These are phyloP conservation scores for Quadriops clusia DNA, from an alignment of 2,888 invertebrate genomes.

Conservation along the genomic window DNA sequence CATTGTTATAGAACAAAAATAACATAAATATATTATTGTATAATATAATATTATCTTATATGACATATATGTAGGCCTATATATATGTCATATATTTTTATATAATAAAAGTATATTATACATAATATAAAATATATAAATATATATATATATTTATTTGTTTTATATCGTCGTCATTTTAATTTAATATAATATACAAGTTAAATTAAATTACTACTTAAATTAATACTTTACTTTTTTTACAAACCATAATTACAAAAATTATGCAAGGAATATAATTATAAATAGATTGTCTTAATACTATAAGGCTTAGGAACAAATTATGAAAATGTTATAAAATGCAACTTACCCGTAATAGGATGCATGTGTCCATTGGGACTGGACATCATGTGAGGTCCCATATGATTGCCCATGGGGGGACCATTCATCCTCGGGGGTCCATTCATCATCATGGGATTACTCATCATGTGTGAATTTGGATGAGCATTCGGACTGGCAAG, in stretches of 20 bases:
- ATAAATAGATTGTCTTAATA: not conserved
- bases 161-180: not conserved
- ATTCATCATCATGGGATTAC: conserved; percentile 38
- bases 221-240: not conserved
- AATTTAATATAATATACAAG: not conserved
- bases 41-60: too few relatives aligned
- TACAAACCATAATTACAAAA: conserved; percentile 1
- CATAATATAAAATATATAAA: not conserved
- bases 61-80: not conserved
- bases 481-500: conserved; percentile 36
- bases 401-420: conserved; percentile 31
- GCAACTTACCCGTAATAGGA: conserved; percentile 36
- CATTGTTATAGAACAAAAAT: conserved; percentile 2
- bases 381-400: conserved; percentile 44
- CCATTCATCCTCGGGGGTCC: conserved; percentile 34
- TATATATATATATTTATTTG: not conserved
- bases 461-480: conserved; percentile 29
- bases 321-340: not conserved
- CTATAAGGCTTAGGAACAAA: not conserved
- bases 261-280: not conserved
- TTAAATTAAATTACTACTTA: not conserved
- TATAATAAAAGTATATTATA: not conserved
- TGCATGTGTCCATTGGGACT: conserved; percentile 51
- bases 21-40: conserved; percentile 1
- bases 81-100: not conserved